These are phyloP conservation scores for Tiliqua scincoides DNA, from an alignment of 2,113 vertebrate species.

Conservation along the genomic window DNA sequence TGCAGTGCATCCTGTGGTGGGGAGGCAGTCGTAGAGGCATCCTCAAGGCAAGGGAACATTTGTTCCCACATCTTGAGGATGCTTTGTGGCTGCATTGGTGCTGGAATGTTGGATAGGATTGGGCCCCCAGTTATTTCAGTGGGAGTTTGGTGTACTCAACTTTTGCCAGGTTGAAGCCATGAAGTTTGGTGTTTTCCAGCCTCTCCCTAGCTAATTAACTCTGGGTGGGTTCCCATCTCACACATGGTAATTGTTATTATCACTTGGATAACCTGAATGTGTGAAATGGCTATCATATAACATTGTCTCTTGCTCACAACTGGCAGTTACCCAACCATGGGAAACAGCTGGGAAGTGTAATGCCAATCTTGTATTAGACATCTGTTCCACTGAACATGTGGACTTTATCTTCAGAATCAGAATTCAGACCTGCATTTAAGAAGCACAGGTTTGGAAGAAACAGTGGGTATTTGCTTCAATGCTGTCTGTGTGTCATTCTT, in stretches of 20 bases:
- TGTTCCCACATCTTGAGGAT: too few species aligned
- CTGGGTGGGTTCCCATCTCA: not conserved
- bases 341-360: not conserved
- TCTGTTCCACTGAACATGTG: not conserved
- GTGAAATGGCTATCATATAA: not conserved
- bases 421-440: not conserved
- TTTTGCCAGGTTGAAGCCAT: not conserved
- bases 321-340: not conserved
- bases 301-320: not conserved
- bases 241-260: not conserved
- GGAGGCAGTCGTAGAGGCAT: too few species aligned
- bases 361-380: not conserved
- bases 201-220: slow-evolving; percentile 2
- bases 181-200: not conserved
- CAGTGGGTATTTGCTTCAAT: not conserved
- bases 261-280: not conserved
- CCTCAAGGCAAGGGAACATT: too few species aligned
- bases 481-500: not conserved
- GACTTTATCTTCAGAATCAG: not conserved
- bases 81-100: too few species aligned
- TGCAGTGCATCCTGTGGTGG: too few species aligned
- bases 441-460: not conserved
- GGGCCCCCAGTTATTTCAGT: not conserved
- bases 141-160: not conserved
- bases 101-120: too few species aligned